Evolutionary conservation across 2,888 invertebrate genomes (phyloP), one percentile per base, ranked within the genome.

Genomic region (Coremacera marginata): DNA sequence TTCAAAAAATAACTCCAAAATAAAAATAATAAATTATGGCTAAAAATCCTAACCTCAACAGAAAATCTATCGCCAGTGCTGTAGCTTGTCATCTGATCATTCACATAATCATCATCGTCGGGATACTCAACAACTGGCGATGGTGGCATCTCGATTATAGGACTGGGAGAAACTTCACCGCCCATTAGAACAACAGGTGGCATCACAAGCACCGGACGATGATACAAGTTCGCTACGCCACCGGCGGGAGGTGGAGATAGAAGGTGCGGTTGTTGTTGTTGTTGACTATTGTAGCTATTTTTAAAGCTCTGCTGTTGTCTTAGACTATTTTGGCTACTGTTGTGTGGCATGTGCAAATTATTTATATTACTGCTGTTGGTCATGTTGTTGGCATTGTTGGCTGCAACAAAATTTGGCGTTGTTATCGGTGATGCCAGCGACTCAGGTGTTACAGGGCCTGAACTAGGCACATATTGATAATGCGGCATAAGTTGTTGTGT

Each of bases 41-140:
- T 80, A 81, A 79, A 82, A 84, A 84, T 86, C 89, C 89, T 89
- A 89, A 89, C 89, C 89, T 89, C 89, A 84, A 90, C 88, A 86
- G 88, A 89, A 87, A 88, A 88, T 85, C 86, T 87, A 86, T 89
- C 89, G 83, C 83, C 85, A 82, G 83, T 83, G 79, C 85, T 85
- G 84, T 84, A 85, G 74, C 82, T 86, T 79, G 81, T 82, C 68
- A 60, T 81, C 78, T 79, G 75, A 81, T 71, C 78, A 70, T 68
- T 78, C 70, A 65, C 78, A 52, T 77, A 78, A 91, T 95, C 95
- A 92, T 96, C 96, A 90, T 95, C 96, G 88, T 94, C 95, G 86
- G 96, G 96, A 90, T 95, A 96, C 91, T 96, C 96, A 88, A 96
- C 92, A 89, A 96, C 93, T 77, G 94, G 93, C 89, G 93, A 93